Base-by-base conservation (phyloP, 2,797 vertebrate species). In the Erpetoichthys calabaricus region DNA sequence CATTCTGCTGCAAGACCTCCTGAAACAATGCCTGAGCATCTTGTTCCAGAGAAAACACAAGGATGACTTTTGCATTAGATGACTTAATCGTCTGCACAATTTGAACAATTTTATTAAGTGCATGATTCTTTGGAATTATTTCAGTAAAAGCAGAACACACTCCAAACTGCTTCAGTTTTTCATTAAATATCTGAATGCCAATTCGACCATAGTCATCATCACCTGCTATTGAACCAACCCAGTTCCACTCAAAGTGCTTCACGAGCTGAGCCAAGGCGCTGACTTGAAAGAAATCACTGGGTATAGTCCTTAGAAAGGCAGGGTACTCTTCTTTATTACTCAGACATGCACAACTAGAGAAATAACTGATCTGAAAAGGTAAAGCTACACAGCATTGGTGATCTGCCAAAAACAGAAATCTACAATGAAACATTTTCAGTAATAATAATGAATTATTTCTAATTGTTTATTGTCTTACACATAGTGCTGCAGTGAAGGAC, bases 21-120 rank as follows among this genome's bases (percentile, higher is more conserved):
- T 75, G 73, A 61, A 88, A 84, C 45, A 89, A 65, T 3, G 78
- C 75, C 3, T 66, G 79, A 51, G 77, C 73, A 42, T 88, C 85
- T 69, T 87, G 86, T 68, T 88, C 85, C 51, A 88, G 69, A 56
- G 86, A 84, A 70, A 89, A 88, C 61, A 88, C 77, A 3, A 89
- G 72, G 53, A 87, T 70, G 50, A 85, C 86, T 5, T 64, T 67
- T 42, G 79, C 68, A 45, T 75, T 65, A 2, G 84, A 85, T 9
- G 70, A 73, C 8, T 59, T 69, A 45, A 87, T 83, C 8, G 62
- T 74, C 62, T 75, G 71, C 53, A 86, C 68, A 3, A 87, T 80
- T 45, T 72, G 64, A 49, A 73, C 66, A 65, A 88, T 77, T 3
- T 70, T 67, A 7, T 57, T 50, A 10, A 65, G 68, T 4, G 70